Conservation (phyloP, 2,797 vertebrate species). For the Dromococcyx pavoninus region DNA sequence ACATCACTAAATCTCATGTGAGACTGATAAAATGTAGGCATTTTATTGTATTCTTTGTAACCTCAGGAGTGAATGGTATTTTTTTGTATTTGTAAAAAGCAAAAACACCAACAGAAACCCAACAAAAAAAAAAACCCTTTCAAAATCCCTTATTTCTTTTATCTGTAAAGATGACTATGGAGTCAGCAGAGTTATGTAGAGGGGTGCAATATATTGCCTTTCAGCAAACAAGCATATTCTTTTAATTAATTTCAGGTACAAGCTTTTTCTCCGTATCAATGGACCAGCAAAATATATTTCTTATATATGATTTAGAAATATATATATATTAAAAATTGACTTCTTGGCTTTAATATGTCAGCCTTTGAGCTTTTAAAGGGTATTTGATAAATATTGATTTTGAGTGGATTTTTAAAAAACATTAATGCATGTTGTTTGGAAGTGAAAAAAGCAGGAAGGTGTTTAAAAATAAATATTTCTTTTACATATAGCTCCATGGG, state of each 20-base stretch:
- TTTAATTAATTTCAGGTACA: slow-evolving; percentile 23
- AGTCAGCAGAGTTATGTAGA: neutral
- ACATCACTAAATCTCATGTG: neutral
- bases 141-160: neutral
- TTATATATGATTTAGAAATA: neutral
- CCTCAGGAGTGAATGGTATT: slow-evolving; percentile 12
- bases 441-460: neutral
- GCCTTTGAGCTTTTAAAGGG: slow-evolving; percentile 11
- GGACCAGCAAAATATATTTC: slow-evolving; percentile 24
- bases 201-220: slow-evolving; percentile 11
- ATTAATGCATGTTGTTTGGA: neutral
- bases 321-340: neutral
- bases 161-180: neutral
- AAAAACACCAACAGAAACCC: neutral
- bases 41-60: slow-evolving; percentile 11
- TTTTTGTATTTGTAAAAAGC: neutral
- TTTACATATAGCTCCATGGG: slow-evolving; percentile 20
- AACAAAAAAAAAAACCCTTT: accelerated
- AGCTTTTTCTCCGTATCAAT: neutral
- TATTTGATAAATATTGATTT: slow-evolving; percentile 19
- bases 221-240: neutral
- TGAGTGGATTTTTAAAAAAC: neutral
- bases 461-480: slow-evolving; percentile 49
- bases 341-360: neutral
- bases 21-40: neutral